phyloP scores from a whole-genome alignment of 2,113 vertebrate genomes.

The Dendrocopos noguchii region DNA sequence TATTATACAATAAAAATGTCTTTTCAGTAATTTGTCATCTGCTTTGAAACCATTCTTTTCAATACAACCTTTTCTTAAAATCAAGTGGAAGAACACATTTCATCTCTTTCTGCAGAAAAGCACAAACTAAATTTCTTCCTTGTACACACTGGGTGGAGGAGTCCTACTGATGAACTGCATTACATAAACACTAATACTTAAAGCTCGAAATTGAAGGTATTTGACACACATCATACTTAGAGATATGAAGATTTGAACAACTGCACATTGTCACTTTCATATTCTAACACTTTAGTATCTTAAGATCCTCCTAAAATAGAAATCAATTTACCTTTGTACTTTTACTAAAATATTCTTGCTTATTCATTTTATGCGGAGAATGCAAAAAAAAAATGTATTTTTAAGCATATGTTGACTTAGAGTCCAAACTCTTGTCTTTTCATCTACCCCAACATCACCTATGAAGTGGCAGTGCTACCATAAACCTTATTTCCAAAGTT shows the following conservation, averaged over 20 bases:
- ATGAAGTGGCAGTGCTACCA: neutral
- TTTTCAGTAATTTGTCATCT: constrained; percentile 46
- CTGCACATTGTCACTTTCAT: neutral
- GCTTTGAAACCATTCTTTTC: constrained; percentile 36
- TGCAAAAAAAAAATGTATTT: neutral
- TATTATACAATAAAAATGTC: constrained; percentile 33
- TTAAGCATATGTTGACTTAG: neutral
- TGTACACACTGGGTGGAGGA: neutral
- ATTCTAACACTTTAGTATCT: neutral
- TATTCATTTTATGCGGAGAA: neutral
- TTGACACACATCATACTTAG: neutral
- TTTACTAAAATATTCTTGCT: neutral
- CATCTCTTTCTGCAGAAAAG: neutral
- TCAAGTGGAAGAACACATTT: neutral
- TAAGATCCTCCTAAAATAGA: neutral
- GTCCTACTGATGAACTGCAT: neutral
- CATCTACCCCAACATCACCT: neutral
- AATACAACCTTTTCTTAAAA: constrained; percentile 41
- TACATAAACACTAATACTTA: neutral
- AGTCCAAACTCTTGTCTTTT: neutral
- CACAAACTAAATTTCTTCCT: neutral
- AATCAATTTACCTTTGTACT: neutral
- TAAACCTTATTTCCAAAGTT: neutral
- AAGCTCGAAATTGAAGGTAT: neutral
- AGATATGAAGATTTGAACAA: neutral